Percentiles rank a stretch among this genome's conserved stretches.
phyloP scores from a whole-genome alignment of 2,113 vertebrate genomes.

The Arizona elegans region DNA sequence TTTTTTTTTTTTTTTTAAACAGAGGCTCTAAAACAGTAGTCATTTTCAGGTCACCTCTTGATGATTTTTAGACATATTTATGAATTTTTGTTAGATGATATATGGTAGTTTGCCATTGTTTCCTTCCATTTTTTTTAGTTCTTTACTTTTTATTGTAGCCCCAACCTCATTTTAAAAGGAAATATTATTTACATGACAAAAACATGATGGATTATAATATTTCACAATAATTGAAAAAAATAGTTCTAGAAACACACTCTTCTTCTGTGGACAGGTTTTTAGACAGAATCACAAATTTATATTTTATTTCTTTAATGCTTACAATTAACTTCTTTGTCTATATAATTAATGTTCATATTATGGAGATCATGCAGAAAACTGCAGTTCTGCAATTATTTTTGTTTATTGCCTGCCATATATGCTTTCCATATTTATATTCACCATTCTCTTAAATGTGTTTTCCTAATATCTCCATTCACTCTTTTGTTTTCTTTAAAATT shows the following conservation, averaged over 20 bases:
- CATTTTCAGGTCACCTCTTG: background rate
- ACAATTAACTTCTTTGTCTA: background rate
- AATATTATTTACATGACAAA: background rate
- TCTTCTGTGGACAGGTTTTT: background rate
- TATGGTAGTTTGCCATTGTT: background rate
- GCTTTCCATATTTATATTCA: background rate
- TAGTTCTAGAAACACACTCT: background rate
- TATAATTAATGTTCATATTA: background rate
- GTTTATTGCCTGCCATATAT: background rate
- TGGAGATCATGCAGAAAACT: background rate
- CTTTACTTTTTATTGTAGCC: background rate
- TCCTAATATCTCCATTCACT: background rate
- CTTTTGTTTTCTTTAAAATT: background rate
- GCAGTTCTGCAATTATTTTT: background rate
- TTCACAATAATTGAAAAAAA: background rate
- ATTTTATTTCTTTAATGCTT: rapidly evolving
- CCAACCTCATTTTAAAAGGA: background rate
- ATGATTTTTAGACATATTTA: background rate
- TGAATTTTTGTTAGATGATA: background rate
- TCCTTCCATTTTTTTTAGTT: background rate
- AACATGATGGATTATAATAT: background rate
- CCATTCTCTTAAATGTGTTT: background rate
- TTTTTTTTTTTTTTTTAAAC: background rate
- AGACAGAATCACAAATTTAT: background rate
- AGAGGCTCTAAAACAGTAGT: background rate